Percentiles rank a stretch among this genome's conserved stretches.
These are phyloP conservation scores for Spinus pinus DNA, from an alignment of 2,797 vertebrate genomes.

Conservation along the genomic window DNA sequence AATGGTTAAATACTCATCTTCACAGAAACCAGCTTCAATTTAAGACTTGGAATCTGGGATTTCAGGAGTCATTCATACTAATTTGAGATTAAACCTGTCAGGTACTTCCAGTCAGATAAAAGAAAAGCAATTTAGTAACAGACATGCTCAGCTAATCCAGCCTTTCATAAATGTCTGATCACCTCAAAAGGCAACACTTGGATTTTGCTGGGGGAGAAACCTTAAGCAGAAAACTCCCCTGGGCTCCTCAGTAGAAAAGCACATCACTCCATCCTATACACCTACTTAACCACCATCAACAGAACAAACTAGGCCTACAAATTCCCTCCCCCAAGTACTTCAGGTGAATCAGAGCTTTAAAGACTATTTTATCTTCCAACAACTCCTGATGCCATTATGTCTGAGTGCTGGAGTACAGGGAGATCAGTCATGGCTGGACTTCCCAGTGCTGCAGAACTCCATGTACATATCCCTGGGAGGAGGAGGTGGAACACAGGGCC, in stretches of 20 bases:
- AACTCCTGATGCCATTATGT: neutral
- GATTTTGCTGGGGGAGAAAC: neutral
- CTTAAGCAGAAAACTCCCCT: neutral
- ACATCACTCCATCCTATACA: neutral
- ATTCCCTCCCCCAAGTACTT: neutral
- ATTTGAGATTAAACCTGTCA: neutral
- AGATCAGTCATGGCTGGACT: neutral
- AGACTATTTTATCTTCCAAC: neutral
- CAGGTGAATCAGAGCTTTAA: neutral
- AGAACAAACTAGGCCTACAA: neutral
- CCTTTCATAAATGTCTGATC: neutral
- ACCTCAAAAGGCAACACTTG: neutral
- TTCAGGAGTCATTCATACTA: neutral
- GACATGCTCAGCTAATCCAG: neutral
- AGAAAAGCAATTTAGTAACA: neutral
- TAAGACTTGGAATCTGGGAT: neutral
- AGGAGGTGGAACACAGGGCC: neutral
- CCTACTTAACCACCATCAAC: neutral
- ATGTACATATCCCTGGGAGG: neutral
- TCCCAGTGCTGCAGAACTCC: neutral
- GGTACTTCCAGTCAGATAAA: neutral
- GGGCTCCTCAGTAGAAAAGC: neutral
- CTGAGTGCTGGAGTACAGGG: neutral
- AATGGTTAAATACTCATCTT: neutral
- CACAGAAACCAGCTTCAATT: neutral